Percentiles rank a stretch among this genome's conserved stretches.
Evolutionary conservation across 1,140 invertebrate species (phyloP).

Genomic region (Sipha flava): DNA sequence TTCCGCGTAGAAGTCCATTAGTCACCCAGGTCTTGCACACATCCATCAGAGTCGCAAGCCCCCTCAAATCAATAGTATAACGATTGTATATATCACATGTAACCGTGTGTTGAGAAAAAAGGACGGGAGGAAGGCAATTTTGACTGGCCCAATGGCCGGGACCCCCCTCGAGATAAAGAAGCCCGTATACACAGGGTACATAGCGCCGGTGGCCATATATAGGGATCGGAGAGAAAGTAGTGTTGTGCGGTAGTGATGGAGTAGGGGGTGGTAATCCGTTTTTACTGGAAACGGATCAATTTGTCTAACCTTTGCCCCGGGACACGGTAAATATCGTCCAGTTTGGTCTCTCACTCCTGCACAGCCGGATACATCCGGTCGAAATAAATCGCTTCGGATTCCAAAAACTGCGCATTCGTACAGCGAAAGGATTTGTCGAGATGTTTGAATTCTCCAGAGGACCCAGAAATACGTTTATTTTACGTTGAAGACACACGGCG

Average conservation of each 20-base stretch:
- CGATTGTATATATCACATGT: neutral
- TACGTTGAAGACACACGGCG: neutral
- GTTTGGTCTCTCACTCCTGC: neutral
- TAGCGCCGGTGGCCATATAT: neutral
- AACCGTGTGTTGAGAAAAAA: neutral
- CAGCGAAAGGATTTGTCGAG: neutral
- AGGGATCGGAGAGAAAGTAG: neutral
- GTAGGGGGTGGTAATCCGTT: neutral
- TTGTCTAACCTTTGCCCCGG: slow-evolving; percentile 2
- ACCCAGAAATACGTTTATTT: neutral
- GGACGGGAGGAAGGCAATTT: neutral
- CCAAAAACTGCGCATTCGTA: neutral
- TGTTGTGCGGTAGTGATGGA: neutral
- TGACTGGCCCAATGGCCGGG: neutral
- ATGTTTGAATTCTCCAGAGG: neutral
- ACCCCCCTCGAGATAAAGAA: neutral
- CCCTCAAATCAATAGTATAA: neutral
- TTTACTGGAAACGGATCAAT: slow-evolving; percentile 24
- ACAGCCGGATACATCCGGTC: neutral
- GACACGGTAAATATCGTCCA: neutral
- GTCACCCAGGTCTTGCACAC: neutral
- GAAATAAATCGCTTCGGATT: neutral
- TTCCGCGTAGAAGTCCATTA: slow-evolving; percentile 10
- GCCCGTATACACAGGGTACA: neutral
- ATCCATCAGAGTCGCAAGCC: neutral